These are phyloP conservation scores for Drosophila nr. medialis DNA, from an alignment of 2,888 invertebrate species.

Conservation along the genomic window DNA sequence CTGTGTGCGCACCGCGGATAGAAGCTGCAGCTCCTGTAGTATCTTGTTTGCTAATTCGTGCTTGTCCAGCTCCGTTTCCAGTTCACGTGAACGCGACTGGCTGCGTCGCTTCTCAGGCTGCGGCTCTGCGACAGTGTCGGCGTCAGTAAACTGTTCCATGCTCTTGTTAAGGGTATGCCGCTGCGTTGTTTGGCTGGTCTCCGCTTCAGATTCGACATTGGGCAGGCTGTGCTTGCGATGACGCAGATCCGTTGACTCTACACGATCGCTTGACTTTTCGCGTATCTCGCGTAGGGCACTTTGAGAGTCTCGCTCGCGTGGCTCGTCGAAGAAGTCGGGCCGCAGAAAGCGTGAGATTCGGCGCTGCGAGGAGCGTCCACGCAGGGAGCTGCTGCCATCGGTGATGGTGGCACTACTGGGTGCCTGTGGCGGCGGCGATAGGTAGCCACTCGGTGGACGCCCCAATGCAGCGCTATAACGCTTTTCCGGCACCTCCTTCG, in stretches of 20 bases:
- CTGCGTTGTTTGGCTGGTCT: constrained; percentile 25
- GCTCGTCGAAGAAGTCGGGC: constrained; percentile 90
- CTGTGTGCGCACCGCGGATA: constrained; percentile 79
- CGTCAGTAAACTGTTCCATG: constrained; percentile 76
- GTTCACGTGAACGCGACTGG: constrained; percentile 69
- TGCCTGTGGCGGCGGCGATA: constrained; percentile 74
- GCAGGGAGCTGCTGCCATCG: constrained; percentile 72
- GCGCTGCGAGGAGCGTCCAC: constrained; percentile 85
- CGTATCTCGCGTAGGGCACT: constrained; percentile 89
- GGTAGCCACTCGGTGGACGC: constrained; percentile 81
- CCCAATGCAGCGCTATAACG: constrained; percentile 72
- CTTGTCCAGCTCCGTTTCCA: constrained; percentile 72
- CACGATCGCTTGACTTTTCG: constrained; percentile 86
- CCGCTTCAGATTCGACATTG: constrained; percentile 48
- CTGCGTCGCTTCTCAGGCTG: constrained; percentile 64
- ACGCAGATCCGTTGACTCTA: constrained; percentile 59
- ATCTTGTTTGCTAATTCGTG: constrained; percentile 83
- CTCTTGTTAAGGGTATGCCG: constrained; percentile 83
- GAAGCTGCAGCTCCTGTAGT: constrained; percentile 82
- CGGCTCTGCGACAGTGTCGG: not conserved
- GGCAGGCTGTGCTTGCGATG: constrained; percentile 69
- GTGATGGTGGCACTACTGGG: constrained; percentile 31
- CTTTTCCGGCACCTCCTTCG: constrained; percentile 71
- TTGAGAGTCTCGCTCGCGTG: constrained; percentile 89
- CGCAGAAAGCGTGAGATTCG: constrained; percentile 90